Conservation (phyloP, 1,140 invertebrate species). For the Parasteatoda tepidariorum region DNA sequence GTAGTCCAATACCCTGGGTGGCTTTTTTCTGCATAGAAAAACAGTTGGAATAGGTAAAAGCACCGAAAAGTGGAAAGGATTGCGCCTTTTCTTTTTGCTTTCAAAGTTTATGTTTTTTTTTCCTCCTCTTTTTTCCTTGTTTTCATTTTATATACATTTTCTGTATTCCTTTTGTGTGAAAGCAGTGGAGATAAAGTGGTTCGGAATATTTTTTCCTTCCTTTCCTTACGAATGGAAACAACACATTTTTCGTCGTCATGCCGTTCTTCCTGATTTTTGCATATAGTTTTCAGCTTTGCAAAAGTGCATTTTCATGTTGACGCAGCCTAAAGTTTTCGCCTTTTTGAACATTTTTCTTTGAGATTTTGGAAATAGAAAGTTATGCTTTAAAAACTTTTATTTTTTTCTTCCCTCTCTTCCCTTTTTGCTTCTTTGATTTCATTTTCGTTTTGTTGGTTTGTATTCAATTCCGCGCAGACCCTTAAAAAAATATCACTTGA, state of each 20-base stretch:
- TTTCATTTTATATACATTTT: too few relatives aligned
- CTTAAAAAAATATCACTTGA: too few relatives aligned
- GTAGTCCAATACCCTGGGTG: slow-evolving; percentile 12
- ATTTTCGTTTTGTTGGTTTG: too few relatives aligned
- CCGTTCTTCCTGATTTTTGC: slow-evolving; percentile 13
- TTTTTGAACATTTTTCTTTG: not conserved
- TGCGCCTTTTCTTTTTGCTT: not conserved
- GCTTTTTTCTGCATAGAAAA: not conserved
- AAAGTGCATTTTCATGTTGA: slow-evolving; percentile 45
- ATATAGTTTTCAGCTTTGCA: slow-evolving; percentile 4
- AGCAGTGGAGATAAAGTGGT: not conserved
- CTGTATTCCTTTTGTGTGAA: not conserved
- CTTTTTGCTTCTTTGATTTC: too few relatives aligned
- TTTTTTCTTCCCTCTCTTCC: too few relatives aligned
- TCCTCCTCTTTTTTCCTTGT: not conserved
- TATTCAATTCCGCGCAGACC: too few relatives aligned
- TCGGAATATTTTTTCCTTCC: not conserved
- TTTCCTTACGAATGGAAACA: slow-evolving; percentile 16
- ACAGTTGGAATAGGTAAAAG: not conserved
- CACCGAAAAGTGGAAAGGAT: slow-evolving; percentile 9
- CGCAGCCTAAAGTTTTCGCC: slow-evolving; percentile 4
- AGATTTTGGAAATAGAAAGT: too few relatives aligned
- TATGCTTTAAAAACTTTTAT: too few relatives aligned
- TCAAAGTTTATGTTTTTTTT: not conserved
- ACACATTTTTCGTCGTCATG: too few relatives aligned